Percentiles rank a stretch among this genome's conserved stretches.
phyloP scores from a whole-genome alignment of 1,140 invertebrate genomes.

The Drosophila aff. region DNA sequence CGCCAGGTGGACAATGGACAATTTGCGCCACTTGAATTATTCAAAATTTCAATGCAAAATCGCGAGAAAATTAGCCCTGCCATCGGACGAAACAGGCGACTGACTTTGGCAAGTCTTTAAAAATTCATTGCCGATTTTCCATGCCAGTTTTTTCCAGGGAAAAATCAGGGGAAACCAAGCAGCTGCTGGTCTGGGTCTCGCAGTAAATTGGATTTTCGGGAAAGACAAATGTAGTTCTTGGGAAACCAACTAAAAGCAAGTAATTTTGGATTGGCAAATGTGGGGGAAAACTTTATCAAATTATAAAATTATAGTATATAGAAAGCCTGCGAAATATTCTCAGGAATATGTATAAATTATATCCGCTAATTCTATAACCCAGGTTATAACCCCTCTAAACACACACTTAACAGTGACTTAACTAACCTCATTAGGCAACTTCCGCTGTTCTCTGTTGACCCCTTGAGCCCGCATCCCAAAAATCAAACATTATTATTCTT shows the following conservation, averaged over 20 bases:
- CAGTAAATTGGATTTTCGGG: neutral
- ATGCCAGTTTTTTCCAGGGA: neutral
- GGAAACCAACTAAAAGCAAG: constrained; percentile 1
- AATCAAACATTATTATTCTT: constrained; percentile 30
- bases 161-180: constrained; percentile 33
- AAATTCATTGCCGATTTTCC: constrained; percentile 53
- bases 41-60: constrained; percentile 72
- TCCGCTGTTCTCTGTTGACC: constrained; percentile 42
- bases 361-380: neutral
- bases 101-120: constrained; percentile 44
- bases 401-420: constrained; percentile 1
- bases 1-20: constrained; percentile 42
- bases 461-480: constrained; percentile 51
- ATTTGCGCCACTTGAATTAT: constrained; percentile 73
- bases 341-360: neutral
- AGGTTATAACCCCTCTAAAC: neutral
- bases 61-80: constrained; percentile 70
- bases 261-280: neutral
- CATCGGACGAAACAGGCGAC: constrained; percentile 13
- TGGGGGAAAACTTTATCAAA: neutral
- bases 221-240: constrained; percentile 9
- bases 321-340: neutral
- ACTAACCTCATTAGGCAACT: constrained; percentile 27
- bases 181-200: constrained; percentile 33
- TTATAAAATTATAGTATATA: neutral